Evolutionary conservation across 2,113 vertebrate genomes (phyloP).

Genomic region (Labeo rohita): DNA sequence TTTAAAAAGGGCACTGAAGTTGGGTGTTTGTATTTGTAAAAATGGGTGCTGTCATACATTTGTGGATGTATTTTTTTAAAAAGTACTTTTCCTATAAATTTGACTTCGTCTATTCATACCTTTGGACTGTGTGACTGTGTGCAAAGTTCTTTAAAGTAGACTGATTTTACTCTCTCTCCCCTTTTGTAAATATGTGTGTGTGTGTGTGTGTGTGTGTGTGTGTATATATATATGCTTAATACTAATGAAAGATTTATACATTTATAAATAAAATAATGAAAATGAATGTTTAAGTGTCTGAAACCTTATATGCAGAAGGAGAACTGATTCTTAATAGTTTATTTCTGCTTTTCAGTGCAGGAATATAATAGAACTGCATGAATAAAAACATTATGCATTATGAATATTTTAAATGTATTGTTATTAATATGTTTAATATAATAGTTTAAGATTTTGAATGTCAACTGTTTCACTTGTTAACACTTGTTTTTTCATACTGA

Average conservation of each 20-base stretch:
- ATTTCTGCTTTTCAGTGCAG: neutral
- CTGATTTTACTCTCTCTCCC: neutral
- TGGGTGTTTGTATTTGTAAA: neutral
- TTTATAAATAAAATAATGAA: no score
- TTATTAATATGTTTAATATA: neutral
- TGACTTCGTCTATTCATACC: neutral
- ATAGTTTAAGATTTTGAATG: no score
- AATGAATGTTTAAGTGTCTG: neutral
- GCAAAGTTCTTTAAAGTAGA: neutral
- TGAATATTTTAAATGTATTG: neutral
- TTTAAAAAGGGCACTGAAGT: neutral
- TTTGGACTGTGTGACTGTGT: neutral
- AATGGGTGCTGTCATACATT: neutral
- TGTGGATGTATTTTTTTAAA: constrained; percentile 16
- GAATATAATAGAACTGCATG: neutral
- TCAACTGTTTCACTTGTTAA: neutral
- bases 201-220: neutral
- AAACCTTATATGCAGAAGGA: neutral
- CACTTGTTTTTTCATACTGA: constrained; percentile 16
- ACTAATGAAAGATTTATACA: neutral
- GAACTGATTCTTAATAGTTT: neutral
- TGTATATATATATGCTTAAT: neutral
- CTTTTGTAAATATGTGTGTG: no score
- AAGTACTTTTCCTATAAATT: neutral
- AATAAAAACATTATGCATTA: neutral